phyloP scores from a whole-genome alignment of 2,888 invertebrate species.

The Scotopteryx bipunctaria region DNA sequence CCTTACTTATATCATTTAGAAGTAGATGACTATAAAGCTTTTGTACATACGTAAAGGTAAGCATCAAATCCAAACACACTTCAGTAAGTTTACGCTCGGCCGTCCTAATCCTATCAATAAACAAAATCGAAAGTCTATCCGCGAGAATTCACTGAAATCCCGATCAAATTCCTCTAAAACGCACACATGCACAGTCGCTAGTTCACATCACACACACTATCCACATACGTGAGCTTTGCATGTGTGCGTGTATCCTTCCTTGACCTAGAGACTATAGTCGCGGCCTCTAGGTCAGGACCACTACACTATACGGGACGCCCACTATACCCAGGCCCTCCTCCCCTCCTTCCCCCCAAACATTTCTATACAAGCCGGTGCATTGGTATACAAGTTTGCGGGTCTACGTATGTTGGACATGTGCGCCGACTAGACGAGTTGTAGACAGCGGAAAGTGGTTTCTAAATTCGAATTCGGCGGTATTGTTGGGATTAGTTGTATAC shows the following conservation, averaged over 20 bases:
- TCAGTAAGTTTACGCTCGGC: not conserved
- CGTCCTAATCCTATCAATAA: constrained; percentile 3
- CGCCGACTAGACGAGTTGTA: constrained; percentile 72
- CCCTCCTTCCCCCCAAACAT: constrained; percentile 31
- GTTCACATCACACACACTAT: constrained; percentile 31
- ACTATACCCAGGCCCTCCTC: constrained; percentile 46
- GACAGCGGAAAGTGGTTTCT: constrained; percentile 59
- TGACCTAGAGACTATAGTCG: constrained; percentile 79
- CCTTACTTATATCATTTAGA: too few species aligned
- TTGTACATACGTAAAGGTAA: not conserved
- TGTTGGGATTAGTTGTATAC: constrained; percentile 39
- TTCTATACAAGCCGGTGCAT: constrained; percentile 41
- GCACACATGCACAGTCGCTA: constrained; percentile 33
- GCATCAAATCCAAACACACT: not conserved
- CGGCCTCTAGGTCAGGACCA: constrained; percentile 79
- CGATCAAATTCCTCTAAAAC: constrained; percentile 36
- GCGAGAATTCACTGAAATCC: constrained; percentile 33
- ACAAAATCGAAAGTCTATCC: constrained; percentile 22
- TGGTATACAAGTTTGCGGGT: constrained; percentile 52
- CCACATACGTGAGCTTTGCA: constrained; percentile 39
- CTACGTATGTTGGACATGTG: constrained; percentile 55
- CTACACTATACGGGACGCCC: constrained; percentile 69
- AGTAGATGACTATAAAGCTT: too few species aligned
- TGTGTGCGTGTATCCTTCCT: constrained; percentile 81
- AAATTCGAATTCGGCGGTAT: constrained; percentile 40